Evolutionary conservation across 2,797 vertebrate species (phyloP).

Genomic region (Xenops minutus): DNA sequence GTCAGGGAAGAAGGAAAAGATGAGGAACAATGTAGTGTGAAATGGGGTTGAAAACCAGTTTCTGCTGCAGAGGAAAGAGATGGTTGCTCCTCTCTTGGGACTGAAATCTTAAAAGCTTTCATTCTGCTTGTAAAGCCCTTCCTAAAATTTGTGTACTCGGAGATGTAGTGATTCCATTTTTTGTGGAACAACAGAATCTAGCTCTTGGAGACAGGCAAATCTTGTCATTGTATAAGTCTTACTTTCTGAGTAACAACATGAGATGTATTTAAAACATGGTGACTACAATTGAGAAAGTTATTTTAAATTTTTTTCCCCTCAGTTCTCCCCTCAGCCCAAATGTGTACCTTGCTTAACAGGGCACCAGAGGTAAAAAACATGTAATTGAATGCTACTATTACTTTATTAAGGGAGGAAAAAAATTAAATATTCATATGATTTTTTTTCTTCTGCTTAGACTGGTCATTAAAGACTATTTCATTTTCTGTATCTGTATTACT

Average conservation of each 20-base stretch:
- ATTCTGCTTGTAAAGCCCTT: neutral
- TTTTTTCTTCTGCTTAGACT: neutral
- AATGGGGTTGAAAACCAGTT: neutral
- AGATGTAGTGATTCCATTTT: neutral
- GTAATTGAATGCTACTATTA: neutral
- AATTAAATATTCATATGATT: neutral
- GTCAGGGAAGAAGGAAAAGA: neutral
- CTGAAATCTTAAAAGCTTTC: neutral
- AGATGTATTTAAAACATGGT: neutral
- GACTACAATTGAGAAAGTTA: neutral
- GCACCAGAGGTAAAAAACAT: neutral
- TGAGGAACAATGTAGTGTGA: neutral
- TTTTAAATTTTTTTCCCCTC: neutral
- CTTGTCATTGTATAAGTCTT: neutral
- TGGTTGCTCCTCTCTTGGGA: neutral
- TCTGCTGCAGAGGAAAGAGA: neutral
- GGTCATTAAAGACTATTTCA: neutral
- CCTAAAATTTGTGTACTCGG: neutral
- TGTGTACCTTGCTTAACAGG: neutral
- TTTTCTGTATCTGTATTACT: neutral
- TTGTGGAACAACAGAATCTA: neutral
- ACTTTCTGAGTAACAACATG: neutral
- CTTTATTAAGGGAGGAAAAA: neutral
- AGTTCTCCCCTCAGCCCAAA: accelerated
- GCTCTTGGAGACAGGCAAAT: neutral